Conservation (phyloP, 2,888 invertebrate genomes). For the Ophraella communa region DNA sequence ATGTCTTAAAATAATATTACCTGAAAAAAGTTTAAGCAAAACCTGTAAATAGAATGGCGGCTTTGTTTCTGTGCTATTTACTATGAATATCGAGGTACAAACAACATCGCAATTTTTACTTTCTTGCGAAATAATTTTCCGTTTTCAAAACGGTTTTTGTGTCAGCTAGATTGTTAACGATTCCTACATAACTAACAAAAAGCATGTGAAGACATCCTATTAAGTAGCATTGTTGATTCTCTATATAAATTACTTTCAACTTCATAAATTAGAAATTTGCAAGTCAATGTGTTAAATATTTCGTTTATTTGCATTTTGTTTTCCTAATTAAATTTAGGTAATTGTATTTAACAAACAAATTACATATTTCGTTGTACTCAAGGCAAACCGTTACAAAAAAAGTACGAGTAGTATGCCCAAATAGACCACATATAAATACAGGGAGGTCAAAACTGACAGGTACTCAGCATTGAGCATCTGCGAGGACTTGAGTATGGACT, state of each 20-base stretch:
- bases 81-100: too few relatives aligned
- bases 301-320: neutral
- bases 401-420: neutral
- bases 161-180: too few relatives aligned
- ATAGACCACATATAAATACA: neutral
- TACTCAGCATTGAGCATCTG: too few relatives aligned
- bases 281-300: neutral
- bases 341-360: neutral
- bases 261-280: neutral
- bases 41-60: too few relatives aligned
- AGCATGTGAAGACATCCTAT: neutral
- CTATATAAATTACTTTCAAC: neutral
- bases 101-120: too few relatives aligned
- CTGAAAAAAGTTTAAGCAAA: too few relatives aligned
- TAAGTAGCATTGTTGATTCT: neutral
- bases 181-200: neutral
- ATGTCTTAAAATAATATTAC: too few relatives aligned
- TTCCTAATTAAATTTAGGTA: neutral
- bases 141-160: too few relatives aligned
- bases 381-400: neutral
- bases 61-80: too few relatives aligned
- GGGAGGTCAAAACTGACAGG: neutral
- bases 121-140: too few relatives aligned
- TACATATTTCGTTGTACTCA: neutral
- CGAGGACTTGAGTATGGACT: too few relatives aligned